Base-by-base conservation (phyloP, 2,888 invertebrate species). In the Luperina nickerlii region DNA sequence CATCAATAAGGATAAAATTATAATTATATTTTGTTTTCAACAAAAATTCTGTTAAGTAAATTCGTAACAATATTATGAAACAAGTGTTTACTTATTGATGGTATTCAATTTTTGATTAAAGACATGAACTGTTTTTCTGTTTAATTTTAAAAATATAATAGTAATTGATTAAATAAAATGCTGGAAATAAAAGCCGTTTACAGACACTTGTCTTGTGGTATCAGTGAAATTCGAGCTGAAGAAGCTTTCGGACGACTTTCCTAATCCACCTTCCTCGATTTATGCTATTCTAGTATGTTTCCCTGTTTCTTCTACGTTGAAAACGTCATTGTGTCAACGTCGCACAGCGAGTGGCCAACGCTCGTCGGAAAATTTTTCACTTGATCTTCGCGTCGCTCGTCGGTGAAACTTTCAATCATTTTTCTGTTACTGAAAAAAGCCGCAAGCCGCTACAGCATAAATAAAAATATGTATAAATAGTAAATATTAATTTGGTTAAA, bases 221-320 rank as follows among this genome's bases (percentile, higher is more conserved):
- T 13, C 20, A 15, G 1, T 62, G 18, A 51, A 69, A 32, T 4
- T 48, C 2, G 9, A 27, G 38, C 7, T 18, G 18, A 48, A 38
- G 18, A 48, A 38, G 38, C 63, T 60, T 66, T 57, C n/a, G 5
- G 2, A 11, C 1, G 0, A 60, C 20, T 51, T 48, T 42, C 5
- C n/a, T 27, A 15, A 20, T 48, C 5, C 4, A 79, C 13, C 7
- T 51, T 1, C n/a, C 9, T 38, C 1, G 4, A n/a, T 62, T 77
- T 45, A 51, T 80, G 78, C n/a, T 77, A 38, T n/a, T 45, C 78
- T 68, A 45, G 83, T 83, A 83, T 24, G 0, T 42, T 80, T 80
- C 32, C 42, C 4, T 51, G 60, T 62, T 78, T 68, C 60, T 67
- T 68, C 24, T 24, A 67, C 60, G 51, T 54, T 5, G 7, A 77